Evolutionary conservation across 1,140 invertebrate genomes (phyloP).

Genomic region (Drosophila nebulosa): DNA sequence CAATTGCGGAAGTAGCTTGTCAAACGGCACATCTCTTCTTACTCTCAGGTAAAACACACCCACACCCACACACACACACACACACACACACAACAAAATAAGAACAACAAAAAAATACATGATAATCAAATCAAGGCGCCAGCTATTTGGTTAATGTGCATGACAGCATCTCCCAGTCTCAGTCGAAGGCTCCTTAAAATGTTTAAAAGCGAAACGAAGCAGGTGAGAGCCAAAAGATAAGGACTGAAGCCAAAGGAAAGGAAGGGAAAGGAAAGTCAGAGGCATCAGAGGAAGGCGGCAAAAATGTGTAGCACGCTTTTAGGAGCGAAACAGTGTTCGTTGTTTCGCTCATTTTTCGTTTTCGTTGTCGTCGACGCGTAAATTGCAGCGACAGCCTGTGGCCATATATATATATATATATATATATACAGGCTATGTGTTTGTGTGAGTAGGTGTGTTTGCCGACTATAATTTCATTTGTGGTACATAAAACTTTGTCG

Average conservation of each 20-base stretch:
- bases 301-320: constrained; percentile 68
- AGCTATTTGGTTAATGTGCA: constrained; percentile 79
- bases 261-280: background rate
- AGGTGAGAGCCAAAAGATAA: constrained; percentile 67
- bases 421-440: background rate
- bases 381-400: constrained; percentile 72
- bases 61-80: constrained; percentile 6
- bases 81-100: constrained; percentile 2
- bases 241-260: background rate
- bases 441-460: constrained; percentile 26
- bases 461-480: constrained; percentile 75
- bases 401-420: constrained; percentile 8
- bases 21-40: constrained; percentile 53
- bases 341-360: background rate
- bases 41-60: constrained; percentile 8
- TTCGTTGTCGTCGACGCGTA: constrained; percentile 50
- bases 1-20: constrained; percentile 67
- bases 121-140: constrained; percentile 78
- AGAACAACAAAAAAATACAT: constrained; percentile 33
- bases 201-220: constrained; percentile 51
- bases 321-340: constrained; percentile 49
- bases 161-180: constrained; percentile 43
- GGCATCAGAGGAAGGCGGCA: constrained; percentile 3
- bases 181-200: constrained; percentile 46
- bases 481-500: constrained; percentile 75